These are phyloP conservation scores for Acrocephalus arundinaceus DNA, from an alignment of 2,113 vertebrate genomes.

Conservation along the genomic window DNA sequence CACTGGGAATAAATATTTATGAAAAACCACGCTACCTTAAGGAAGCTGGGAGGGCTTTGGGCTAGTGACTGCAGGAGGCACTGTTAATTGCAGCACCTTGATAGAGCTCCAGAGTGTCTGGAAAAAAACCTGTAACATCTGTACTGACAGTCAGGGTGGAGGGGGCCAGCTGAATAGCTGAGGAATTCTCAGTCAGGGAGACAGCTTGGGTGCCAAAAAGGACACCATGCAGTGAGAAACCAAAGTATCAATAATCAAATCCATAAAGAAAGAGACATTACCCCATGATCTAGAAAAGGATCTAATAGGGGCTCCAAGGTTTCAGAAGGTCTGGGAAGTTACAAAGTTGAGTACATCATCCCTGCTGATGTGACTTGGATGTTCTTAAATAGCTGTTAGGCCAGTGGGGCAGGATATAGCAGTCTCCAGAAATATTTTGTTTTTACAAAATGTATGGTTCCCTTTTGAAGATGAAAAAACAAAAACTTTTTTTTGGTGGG, in stretches of 20 bases:
- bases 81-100: background rate
- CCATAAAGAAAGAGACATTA: background rate
- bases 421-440: background rate
- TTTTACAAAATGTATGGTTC: background rate
- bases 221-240: background rate
- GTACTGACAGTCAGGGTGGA: background rate
- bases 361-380: rapidly evolving
- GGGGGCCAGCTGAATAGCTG: background rate
- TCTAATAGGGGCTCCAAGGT: background rate
- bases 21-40: background rate
- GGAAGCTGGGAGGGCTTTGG: background rate
- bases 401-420: background rate
- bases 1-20: constrained; percentile 34
- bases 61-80: background rate
- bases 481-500: background rate
- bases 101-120: background rate
- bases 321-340: background rate
- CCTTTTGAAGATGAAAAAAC: background rate
- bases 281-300: background rate
- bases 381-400: background rate
- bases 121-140: background rate
- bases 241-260: background rate
- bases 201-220: background rate
- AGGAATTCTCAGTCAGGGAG: background rate
- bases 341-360: background rate